Evolutionary conservation across 2,113 vertebrate genomes (phyloP), one percentile per base, ranked within the genome.

Genomic region (Probosciger aterrimus): DNA sequence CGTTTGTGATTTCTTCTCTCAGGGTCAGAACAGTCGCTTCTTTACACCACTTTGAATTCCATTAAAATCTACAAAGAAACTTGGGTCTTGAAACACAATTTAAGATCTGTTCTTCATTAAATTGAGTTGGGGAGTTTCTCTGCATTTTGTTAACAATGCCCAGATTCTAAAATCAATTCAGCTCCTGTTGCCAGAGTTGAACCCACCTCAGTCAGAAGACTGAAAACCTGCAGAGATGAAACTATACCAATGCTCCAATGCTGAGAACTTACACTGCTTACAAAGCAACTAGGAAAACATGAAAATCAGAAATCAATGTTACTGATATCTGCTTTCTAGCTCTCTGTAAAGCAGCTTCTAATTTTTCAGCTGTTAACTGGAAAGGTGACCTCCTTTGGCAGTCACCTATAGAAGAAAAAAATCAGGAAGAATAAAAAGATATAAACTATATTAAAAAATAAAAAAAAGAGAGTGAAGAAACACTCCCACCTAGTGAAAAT

Each of bases 351-450:
- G 77, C 20, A 4, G 60, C 53, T 93, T 97, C 93, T 63, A 91
- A 87, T 96, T 96, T 96, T 95, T 92, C 86, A 86, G 0, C 50
- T 44, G 84, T 94, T 91, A 94, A 63, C 35, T 90, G 84, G 84
- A 96, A 97, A 65, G 94, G 10, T 64, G 90, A 86, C 47, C 71
- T 86, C 89, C 89, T 82, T 74, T 6, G 5, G 87, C 88, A 85
- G 90, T 73, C 73, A 90, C 46, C 80, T 96, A 46, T 35, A 71
- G 57, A 63, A 88, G 10, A 74, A 68, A 76, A 80, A 60, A 28
- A 68, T 8, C 47, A 73, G 31, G 9, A 37, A 73, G 28, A 82
- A 79, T 31, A 68, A 68, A 82, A 89, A 49, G 18, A 44, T 22
- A 47, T 17, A 20, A 63, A 63, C 13, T 53, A 62, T 9, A 35